A percentile compares a stretch with the other conserved stretches of the same genome.
Evolutionary conservation across 1,140 invertebrate genomes (phyloP).

Genomic region (Bemisia tabaci): DNA sequence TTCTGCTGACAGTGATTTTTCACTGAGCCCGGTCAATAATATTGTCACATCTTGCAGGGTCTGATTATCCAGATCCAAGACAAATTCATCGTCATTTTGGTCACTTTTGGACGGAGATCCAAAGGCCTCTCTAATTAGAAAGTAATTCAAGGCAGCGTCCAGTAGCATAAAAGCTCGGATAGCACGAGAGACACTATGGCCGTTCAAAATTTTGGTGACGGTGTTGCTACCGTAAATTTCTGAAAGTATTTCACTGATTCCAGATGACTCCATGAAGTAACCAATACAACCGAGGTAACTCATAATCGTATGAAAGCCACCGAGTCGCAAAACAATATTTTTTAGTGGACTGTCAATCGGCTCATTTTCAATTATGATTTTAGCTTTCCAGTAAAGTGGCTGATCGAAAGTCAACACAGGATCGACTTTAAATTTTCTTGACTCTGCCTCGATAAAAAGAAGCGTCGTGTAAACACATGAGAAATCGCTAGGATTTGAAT

Average conservation of each 20-base stretch:
- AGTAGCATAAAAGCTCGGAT: slow-evolving; percentile 28
- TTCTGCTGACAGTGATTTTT: slow-evolving; percentile 23
- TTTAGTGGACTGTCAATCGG: neutral
- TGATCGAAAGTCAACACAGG: slow-evolving; percentile 28
- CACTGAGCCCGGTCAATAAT: slow-evolving; percentile 25
- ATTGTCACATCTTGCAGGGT: slow-evolving; percentile 16
- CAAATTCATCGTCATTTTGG: neutral
- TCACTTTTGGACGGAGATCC: neutral
- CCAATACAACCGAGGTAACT: slow-evolving; percentile 21
- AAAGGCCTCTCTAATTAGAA: neutral
- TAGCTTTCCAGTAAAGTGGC: slow-evolving; percentile 25
- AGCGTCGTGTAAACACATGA: slow-evolving; percentile 19
- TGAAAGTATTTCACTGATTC: slow-evolving; percentile 20
- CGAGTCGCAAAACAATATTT: slow-evolving; percentile 16
- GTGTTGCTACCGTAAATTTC: slow-evolving; percentile 27
- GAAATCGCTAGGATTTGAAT: neutral
- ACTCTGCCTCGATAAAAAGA: slow-evolving; percentile 10
- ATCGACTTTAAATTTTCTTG: slow-evolving; percentile 14
- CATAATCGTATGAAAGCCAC: slow-evolving; percentile 24
- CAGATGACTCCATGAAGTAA: slow-evolving; percentile 18
- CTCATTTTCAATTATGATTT: slow-evolving; percentile 14
- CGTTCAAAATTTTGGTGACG: slow-evolving; percentile 30
- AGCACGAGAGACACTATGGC: slow-evolving; percentile 26
- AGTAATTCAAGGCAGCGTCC: slow-evolving; percentile 21
- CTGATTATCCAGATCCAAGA: slow-evolving; percentile 14